Percentiles rank a stretch among this genome's conserved stretches.
These are phyloP conservation scores for Enteromius unitaeniatus DNA, from an alignment of 2,797 vertebrate genomes.

Conservation along the genomic window DNA sequence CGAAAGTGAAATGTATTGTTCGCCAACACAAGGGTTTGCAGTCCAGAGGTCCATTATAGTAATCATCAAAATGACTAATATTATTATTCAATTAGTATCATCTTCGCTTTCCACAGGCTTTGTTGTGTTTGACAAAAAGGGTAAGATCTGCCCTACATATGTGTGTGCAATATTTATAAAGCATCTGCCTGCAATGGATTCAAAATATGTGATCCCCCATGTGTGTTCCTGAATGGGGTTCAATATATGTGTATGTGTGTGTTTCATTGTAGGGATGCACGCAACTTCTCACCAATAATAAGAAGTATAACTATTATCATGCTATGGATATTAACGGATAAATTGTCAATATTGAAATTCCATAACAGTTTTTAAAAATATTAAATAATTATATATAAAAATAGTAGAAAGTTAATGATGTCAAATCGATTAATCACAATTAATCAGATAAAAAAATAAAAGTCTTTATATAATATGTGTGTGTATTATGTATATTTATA, in stretches of 20 bases:
- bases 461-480: too few relatives aligned
- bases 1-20: slow-evolving; percentile 59
- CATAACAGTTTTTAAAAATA: background rate
- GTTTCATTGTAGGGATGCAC: background rate
- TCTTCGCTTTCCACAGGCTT: slow-evolving; percentile 55
- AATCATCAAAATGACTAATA: slow-evolving; percentile 62
- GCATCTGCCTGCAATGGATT: slow-evolving; percentile 29
- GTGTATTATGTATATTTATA: too few relatives aligned
- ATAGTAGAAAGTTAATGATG: background rate
- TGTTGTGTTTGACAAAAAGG: slow-evolving; percentile 49
- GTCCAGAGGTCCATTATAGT: slow-evolving; percentile 63
- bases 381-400: background rate
- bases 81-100: slow-evolving; percentile 62
- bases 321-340: background rate
- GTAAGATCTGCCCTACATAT: slow-evolving; percentile 12
- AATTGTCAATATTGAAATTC: background rate
- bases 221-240: slow-evolving; percentile 1
- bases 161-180: slow-evolving; percentile 19
- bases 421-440: too few relatives aligned
- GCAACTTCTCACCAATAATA: background rate
- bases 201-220: background rate
- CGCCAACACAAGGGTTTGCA: slow-evolving; percentile 61
- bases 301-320: background rate
- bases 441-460: too few relatives aligned
- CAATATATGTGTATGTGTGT: background rate